Evolutionary conservation across 2,113 vertebrate species (phyloP), one percentile per base, ranked within the genome.

Genomic region (Paratilapia polleni): DNA sequence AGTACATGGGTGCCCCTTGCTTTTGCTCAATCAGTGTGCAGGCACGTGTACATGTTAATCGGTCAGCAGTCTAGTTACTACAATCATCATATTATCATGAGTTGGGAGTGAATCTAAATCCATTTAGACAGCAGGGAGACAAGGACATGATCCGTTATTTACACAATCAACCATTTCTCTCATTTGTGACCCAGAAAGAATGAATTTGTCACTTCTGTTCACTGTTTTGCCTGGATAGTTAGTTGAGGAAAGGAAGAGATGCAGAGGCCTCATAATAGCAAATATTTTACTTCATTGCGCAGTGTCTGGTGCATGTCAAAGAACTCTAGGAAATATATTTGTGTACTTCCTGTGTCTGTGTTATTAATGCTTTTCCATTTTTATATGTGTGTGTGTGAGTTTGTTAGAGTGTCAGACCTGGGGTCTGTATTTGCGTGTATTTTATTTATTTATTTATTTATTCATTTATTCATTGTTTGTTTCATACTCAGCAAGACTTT

Each of bases 101-200:
- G 22, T 58, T 80, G 3, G 77, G 74, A 89, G 68, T 89, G 77
- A 87, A 88, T 80, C 66, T 84, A 80, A 89, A 93, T 86, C 58
- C 58, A 73, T 88, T 78, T 66, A 81, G 82, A 88, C 87, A 89
- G 82, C 60, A 41, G 28, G 76, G 83, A 90, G 77, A 91, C 70
- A 74, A 84, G 85, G 80, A 87, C 81, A 83, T 4, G 76, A 92
- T 89, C 86, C 80, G 68, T 85, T 92, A 92, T 93, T 93, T 91
- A 87, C 92, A 91, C 75, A 49, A 88, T 89, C 83, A 90, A 74
- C 34, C 64, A 61, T 87, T 82, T 80, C 62, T 85, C 75, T 87
- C 6, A 6, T 91, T 88, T 87, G 34, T 90, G 86, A 91, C 89
- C 91, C 88, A 85, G 83, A 92, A 89, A 90, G 56, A 93, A 90